phyloP scores from a whole-genome alignment of 23 tunicate species.

The Phallusia fumigata region DNA sequence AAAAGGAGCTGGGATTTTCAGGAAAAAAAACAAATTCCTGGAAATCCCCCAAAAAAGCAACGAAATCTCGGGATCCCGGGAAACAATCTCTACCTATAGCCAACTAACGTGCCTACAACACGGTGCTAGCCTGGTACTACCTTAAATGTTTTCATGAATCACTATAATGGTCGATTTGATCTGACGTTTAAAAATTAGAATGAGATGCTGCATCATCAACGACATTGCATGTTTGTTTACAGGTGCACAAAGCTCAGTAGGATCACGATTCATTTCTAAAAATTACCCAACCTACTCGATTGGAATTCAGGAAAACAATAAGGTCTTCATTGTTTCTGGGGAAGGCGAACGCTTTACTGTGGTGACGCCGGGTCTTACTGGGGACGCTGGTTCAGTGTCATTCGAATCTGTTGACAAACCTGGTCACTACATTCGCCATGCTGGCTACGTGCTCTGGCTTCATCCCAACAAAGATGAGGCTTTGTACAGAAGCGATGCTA shows the following conservation, averaged over 20 bases:
- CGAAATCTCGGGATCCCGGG: too few species aligned
- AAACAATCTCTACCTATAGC: too few species aligned
- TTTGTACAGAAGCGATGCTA: slow-evolving; percentile 3
- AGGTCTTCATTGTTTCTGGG: neutral
- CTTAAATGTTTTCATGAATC: too few species aligned
- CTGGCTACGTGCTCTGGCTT: slow-evolving; percentile 10
- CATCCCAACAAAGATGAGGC: neutral
- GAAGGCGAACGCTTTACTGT: slow-evolving; percentile 6
- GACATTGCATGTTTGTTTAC: too few species aligned
- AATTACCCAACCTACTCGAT: neutral
- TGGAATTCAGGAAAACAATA: neutral
- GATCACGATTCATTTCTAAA: neutral
- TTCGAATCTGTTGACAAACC: slow-evolving; percentile 12
- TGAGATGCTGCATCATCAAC: too few species aligned
- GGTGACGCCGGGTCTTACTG: slow-evolving; percentile 17
- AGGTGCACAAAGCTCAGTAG: neutral
- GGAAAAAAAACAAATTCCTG: too few species aligned
- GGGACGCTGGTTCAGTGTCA: slow-evolving; percentile 9
- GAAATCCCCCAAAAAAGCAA: too few species aligned
- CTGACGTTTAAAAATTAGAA: too few species aligned
- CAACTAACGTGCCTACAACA: too few species aligned
- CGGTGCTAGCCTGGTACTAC: too few species aligned
- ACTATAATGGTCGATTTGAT: too few species aligned
- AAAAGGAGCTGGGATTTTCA: too few species aligned
- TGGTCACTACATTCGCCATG: slow-evolving; percentile 2